Evolutionary conservation across 2,113 vertebrate genomes (phyloP), one percentile per base, ranked within the genome.

Genomic region (Pseudorectes ferrugineus): DNA sequence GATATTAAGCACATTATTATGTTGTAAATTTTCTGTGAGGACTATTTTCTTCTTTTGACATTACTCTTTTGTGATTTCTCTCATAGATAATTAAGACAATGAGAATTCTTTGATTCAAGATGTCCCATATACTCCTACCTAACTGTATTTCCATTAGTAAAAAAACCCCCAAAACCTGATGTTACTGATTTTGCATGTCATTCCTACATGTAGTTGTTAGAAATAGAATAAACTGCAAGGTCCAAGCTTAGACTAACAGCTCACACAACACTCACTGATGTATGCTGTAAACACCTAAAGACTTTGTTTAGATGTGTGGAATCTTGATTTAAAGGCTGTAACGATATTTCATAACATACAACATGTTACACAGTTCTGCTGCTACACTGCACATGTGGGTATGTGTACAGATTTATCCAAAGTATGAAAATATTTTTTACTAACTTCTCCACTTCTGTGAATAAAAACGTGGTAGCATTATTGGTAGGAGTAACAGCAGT

Each of bases 321-420:
- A 87, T 89, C 80, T 87, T 61, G 48, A 95, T 58, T 92, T 91
- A 71, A 89, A 76, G 35, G 46, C 21, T 71, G 57, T 36, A 59
- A 78, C 0, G 1, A 23, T 84, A 75, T 59, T 70, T 87, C 62
- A 42, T n/a, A 84, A 58, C 20, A 46, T 31, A 38, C 6, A 77
- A 66, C 23, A 62, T 42, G 59, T 36, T 48, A 74, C 61, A 85
- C 23, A 57, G 42, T 45, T 84, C 24, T 85, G 43, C 45, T 92
- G 43, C 51, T 45, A 52, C 24, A 33, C 5, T 90, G 63, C 20
- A 61, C 33, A n/a, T 2, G 11, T 24, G 58, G 16, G 6, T 62
- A 86, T 49, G n/a, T 31, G 24, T 23, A 72, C 3, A 72, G 79
- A 75, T 85, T 79, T 63, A 75, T 35, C 7, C 22, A 23, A 82